Conservation (phyloP, 92 coral and sea anemone genomes). For the Galaxea fascicularis region DNA sequence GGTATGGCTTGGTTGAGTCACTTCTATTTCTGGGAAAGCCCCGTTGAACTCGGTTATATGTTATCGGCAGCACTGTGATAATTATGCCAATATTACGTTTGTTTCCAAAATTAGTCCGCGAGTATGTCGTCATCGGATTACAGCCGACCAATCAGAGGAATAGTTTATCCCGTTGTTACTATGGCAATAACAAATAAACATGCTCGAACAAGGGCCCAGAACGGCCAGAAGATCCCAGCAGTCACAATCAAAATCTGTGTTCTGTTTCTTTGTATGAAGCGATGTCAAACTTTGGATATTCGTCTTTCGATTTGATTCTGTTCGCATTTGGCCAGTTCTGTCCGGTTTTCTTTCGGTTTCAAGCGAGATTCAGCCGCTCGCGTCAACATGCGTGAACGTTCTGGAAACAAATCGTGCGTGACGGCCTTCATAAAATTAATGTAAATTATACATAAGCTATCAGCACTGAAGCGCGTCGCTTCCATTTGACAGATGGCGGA, state of each 20-base stretch:
- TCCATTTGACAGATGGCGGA: slow-evolving; percentile 5
- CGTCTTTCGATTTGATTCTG: neutral
- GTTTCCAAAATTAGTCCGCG: neutral
- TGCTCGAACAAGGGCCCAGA: neutral
- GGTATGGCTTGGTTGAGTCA: slow-evolving; percentile 42
- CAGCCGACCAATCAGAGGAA: slow-evolving; percentile 35
- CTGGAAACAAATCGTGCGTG: slow-evolving; percentile 30
- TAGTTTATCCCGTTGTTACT: neutral
- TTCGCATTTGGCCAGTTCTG: neutral
- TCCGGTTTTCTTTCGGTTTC: neutral
- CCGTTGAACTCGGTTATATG: slow-evolving; percentile 55
- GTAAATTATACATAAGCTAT: slow-evolving; percentile 33
- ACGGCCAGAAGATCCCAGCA: neutral
- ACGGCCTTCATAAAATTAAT: neutral
- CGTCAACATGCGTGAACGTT: neutral
- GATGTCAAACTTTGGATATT: neutral
- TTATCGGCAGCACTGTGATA: neutral
- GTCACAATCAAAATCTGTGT: neutral
- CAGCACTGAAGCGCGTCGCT: neutral
- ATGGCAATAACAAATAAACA: neutral
- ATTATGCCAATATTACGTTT: neutral
- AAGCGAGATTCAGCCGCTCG: neutral
- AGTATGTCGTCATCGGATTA: slow-evolving; percentile 18
- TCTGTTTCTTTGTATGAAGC: neutral
- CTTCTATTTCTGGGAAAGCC: slow-evolving; percentile 79